Evolutionary conservation across 2,113 vertebrate species (phyloP).

Genomic region (Nerophis lumbriciformis): DNA sequence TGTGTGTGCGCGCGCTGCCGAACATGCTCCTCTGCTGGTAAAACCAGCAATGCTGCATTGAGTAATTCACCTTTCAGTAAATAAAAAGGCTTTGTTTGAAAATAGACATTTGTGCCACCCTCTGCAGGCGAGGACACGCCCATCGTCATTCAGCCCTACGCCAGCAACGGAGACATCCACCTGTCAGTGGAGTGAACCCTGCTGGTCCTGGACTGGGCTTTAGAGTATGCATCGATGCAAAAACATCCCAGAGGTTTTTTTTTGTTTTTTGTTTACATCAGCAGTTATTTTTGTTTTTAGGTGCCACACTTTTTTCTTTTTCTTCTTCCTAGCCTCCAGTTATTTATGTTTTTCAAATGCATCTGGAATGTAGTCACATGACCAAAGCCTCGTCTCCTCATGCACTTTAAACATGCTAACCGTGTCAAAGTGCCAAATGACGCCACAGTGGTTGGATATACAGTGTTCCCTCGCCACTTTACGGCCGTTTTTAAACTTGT

Average conservation of each 20-base stretch:
- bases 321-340: constrained; percentile 1
- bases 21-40: too few relatives aligned
- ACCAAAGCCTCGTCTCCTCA: constrained; percentile 18
- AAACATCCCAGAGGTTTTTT: background rate
- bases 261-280: background rate
- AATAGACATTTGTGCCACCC: background rate
- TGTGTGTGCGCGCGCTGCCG: too few relatives aligned
- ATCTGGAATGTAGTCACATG: constrained; percentile 2
- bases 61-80: too few relatives aligned
- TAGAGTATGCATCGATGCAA: background rate
- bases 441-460: constrained; percentile 7
- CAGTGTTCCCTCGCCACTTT: too few relatives aligned
- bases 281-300: too few relatives aligned
- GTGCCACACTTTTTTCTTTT: too few relatives aligned
- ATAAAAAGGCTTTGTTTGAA: too few relatives aligned
- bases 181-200: background rate
- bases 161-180: constrained; percentile 4
- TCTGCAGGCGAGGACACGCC: constrained; percentile 45
- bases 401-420: constrained; percentile 41
- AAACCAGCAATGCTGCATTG: too few relatives aligned
- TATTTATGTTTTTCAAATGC: constrained; percentile 20
- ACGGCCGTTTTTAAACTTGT: too few relatives aligned
- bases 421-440: constrained; percentile 1
- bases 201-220: too few relatives aligned
- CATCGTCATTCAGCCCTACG: constrained; percentile 45